phyloP scores from a whole-genome alignment of 2,113 vertebrate species.

The Oryzias melastigma region DNA sequence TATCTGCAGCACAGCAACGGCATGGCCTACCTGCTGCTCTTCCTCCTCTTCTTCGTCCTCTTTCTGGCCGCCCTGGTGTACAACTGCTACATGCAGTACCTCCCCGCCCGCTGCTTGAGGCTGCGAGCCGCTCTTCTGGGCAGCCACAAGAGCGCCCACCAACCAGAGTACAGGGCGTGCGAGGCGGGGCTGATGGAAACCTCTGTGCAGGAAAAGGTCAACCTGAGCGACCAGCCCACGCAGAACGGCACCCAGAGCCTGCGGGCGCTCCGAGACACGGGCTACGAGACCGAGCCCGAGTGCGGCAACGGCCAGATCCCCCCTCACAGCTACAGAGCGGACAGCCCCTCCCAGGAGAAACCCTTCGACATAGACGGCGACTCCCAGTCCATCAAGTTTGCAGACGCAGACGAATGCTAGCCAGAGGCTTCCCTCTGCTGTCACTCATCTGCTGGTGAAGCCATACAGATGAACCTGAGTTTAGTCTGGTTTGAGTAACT shows the following conservation, averaged over 20 bases:
- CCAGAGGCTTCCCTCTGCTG: not conserved
- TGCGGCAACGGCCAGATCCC: constrained; percentile 82
- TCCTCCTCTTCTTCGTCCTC: constrained; percentile 89
- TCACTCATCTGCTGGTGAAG: not conserved
- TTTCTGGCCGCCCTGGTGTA: constrained; percentile 85
- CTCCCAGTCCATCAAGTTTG: constrained; percentile 84
- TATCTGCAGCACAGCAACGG: constrained; percentile 88
- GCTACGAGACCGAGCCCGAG: constrained; percentile 92
- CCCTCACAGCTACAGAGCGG: constrained; percentile 64
- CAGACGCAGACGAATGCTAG: constrained; percentile 81
- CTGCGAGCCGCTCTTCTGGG: constrained; percentile 83
- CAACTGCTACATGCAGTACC: constrained; percentile 96
- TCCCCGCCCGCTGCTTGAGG: constrained; percentile 88
- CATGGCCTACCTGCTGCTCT: constrained; percentile 85
- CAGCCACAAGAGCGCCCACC: constrained; percentile 78
- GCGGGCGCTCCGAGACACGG: constrained; percentile 84
- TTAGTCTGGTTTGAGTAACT: no score
- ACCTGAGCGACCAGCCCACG: constrained; percentile 66
- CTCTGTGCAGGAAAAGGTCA: constrained; percentile 70
- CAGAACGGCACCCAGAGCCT: constrained; percentile 78
- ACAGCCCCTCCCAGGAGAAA: constrained; percentile 71
- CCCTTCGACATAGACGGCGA: constrained; percentile 92
- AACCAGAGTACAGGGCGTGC: constrained; percentile 83
- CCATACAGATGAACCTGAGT: no score
- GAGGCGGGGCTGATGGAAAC: constrained; percentile 88